Evolutionary conservation across 1,140 invertebrate species (phyloP).

Genomic region (Cotesia typhae): DNA sequence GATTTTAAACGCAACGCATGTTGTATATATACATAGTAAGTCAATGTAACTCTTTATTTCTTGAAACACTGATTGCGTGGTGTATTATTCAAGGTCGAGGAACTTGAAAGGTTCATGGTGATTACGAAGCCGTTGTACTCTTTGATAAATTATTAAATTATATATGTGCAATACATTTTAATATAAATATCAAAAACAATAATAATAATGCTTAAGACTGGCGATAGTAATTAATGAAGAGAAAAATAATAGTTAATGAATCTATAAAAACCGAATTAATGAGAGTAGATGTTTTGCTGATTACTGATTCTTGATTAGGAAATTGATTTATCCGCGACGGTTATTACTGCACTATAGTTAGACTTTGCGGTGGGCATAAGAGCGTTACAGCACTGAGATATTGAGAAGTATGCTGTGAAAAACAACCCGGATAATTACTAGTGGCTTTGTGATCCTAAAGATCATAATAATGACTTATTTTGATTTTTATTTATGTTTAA

Average conservation of each 20-base stretch:
- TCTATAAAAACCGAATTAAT: too few relatives aligned
- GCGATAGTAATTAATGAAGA: too few relatives aligned
- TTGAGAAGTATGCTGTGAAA: too few relatives aligned
- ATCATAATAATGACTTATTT: not conserved
- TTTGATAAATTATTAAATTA: slow-evolving; percentile 1
- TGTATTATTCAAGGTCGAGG: slow-evolving; percentile 43
- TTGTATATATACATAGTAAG: not conserved
- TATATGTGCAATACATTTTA: not conserved
- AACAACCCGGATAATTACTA: too few relatives aligned
- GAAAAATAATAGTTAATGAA: too few relatives aligned
- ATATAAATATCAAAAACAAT: slow-evolving; percentile 2
- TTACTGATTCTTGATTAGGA: too few relatives aligned
- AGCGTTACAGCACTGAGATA: too few relatives aligned
- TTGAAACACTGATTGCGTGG: slow-evolving; percentile 36
- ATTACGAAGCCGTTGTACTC: slow-evolving; percentile 24
- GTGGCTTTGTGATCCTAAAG: not conserved
- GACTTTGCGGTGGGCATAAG: too few relatives aligned
- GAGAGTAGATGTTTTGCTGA: too few relatives aligned
- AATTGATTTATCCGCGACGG: too few relatives aligned
- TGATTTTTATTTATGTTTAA: not conserved
- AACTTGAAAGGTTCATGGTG: slow-evolving; percentile 39
- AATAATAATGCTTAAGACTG: not conserved
- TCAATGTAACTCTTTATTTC: not conserved
- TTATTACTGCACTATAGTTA: too few relatives aligned
- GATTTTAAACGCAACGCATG: slow-evolving; percentile 12